These are phyloP conservation scores for Riptortus pedestris DNA, from an alignment of 1,140 invertebrate genomes.

Conservation along the genomic window DNA sequence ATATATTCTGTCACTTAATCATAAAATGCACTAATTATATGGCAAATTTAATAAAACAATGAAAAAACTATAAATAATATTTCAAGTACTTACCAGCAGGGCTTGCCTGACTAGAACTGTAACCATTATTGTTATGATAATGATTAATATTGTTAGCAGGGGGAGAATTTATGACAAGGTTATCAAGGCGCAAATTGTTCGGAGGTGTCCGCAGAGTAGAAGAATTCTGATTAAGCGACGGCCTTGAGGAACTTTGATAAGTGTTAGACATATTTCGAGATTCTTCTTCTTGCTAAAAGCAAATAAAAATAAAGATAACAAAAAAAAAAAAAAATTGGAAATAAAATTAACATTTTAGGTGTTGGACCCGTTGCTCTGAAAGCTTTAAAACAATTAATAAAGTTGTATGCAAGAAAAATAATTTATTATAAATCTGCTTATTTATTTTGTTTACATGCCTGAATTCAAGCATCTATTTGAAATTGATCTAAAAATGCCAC, in stretches of 20 bases:
- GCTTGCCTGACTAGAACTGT: conserved; percentile 24
- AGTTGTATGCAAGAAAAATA: too few species aligned
- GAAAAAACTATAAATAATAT: too few species aligned
- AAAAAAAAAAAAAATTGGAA: neutral
- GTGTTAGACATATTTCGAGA: conserved; percentile 33
- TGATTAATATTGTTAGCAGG: conserved; percentile 33
- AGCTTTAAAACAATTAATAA: too few species aligned
- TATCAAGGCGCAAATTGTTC: conserved; percentile 41
- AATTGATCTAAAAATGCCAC: too few species aligned
- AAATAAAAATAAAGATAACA: neutral
- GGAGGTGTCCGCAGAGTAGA: conserved; percentile 31
- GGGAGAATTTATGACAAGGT: conserved; percentile 44
- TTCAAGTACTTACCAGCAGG: conserved; percentile 19
- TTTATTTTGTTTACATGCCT: too few species aligned
- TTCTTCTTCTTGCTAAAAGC: conserved; percentile 38
- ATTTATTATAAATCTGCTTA: too few species aligned
- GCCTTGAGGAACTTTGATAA: conserved; percentile 33
- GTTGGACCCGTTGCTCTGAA: too few species aligned
- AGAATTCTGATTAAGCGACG: conserved; percentile 33
- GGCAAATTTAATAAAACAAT: too few species aligned
- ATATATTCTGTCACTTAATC: too few species aligned
- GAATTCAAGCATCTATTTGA: too few species aligned
- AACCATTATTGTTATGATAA: conserved; percentile 32
- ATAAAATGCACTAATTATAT: too few species aligned
- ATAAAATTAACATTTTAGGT: too few species aligned